These are phyloP conservation scores for Nylanderia fulva DNA, from an alignment of 1,140 invertebrate genomes.

Conservation along the genomic window DNA sequence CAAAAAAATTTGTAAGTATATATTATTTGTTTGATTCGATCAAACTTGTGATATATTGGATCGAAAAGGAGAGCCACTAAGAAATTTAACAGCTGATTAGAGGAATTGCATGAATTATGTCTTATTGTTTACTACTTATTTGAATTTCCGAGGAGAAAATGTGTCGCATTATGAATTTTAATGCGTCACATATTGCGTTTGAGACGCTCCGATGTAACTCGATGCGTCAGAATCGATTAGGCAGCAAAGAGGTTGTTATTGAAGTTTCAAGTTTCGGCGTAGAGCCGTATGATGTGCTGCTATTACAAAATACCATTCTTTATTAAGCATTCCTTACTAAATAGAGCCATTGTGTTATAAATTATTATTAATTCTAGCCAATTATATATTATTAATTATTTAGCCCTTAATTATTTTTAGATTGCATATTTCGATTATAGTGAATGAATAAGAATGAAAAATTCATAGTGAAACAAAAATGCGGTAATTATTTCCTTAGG, in stretches of 20 bases:
- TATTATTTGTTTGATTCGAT: background rate
- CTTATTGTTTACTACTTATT: background rate
- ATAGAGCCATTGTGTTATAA: slow-evolving; percentile 10
- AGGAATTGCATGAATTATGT: background rate
- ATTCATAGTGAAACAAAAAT: background rate
- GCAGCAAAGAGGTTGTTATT: slow-evolving; percentile 39
- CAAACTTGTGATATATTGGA: background rate
- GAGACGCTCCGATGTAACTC: slow-evolving; percentile 3
- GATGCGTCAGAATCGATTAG: slow-evolving; percentile 42
- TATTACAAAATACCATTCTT: slow-evolving; percentile 34
- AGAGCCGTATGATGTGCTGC: background rate
- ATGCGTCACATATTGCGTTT: background rate
- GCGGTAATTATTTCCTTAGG: background rate
- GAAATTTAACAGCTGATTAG: too few species aligned
- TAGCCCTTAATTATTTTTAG: background rate
- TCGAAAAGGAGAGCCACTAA: background rate
- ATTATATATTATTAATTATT: too few species aligned
- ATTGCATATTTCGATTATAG: background rate
- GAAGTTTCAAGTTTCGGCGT: slow-evolving; percentile 21
- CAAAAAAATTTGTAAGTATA: background rate
- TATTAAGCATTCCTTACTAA: slow-evolving; percentile 15
- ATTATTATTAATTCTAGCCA: slow-evolving; percentile 21
- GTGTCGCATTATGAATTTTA: background rate
- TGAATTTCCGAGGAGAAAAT: background rate
- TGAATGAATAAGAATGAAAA: background rate